Conservation (phyloP, 2,888 invertebrate species). For the Tanypteryx hageni region DNA sequence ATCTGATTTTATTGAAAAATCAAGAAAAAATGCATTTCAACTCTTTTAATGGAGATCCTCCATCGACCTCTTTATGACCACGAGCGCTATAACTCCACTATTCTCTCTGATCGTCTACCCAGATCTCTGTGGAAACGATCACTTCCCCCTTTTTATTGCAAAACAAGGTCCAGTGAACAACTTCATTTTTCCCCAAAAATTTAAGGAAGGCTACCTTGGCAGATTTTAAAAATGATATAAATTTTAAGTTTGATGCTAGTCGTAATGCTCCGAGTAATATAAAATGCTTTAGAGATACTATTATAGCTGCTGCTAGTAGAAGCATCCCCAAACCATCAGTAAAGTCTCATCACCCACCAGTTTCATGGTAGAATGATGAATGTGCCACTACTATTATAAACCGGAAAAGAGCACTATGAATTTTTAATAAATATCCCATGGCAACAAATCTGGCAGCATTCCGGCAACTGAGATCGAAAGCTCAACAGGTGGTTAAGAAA, state of each 20-base stretch:
- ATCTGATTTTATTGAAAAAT: background rate
- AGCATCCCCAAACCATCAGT: background rate
- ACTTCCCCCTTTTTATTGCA: background rate
- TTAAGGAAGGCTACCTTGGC: background rate
- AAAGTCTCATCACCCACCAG: background rate
- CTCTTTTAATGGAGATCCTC: background rate
- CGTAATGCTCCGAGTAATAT: background rate
- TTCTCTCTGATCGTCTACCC: background rate
- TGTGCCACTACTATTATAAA: background rate
- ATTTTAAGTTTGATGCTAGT: background rate
- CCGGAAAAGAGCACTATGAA: background rate
- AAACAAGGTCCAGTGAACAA: background rate
- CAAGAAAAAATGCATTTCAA: background rate
- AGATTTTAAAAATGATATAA: background rate
- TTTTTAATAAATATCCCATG: background rate
- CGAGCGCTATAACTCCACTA: background rate
- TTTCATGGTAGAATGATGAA: constrained; percentile 10
- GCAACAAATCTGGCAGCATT: background rate
- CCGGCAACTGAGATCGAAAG: background rate
- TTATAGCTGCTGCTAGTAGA: background rate
- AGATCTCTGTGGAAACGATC: background rate
- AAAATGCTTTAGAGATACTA: background rate
- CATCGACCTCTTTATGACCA: background rate
- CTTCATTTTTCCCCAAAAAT: background rate
- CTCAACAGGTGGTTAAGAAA: background rate